Base-by-base conservation (phyloP, 2,888 invertebrate genomes). In the Orchesella flavescens region DNA sequence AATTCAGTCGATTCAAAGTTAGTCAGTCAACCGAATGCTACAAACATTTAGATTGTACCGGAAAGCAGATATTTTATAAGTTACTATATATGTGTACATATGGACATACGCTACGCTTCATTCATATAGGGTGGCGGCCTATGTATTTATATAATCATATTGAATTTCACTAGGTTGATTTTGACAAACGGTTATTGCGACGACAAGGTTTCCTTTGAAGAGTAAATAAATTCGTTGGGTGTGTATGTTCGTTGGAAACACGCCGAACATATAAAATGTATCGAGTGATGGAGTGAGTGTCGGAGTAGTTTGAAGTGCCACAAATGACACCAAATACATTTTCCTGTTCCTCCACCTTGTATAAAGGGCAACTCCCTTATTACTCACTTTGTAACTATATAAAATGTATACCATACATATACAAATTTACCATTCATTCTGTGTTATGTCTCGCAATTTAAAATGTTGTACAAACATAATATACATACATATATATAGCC, bases 131-230 rank as follows among this genome's bases (percentile, higher is more conserved):
- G n/a, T 61, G n/a, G n/a, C n/a, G n/a, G n/a, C n/a, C 34, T 46
- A 21, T 43, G 49, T 44, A 53, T 49, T 10, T 73, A n/a, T 23
- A 21, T 61, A 44, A 44, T 80, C 61, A 74, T 74, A 76, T 85
- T 75, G 73, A 78, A 74, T 81, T 84, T 83, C 83, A 63, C 80
- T 69, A 66, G 84, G 85, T 71, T 86, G 86, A 87, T 85, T 86
- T 86, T 86, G 87, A 87, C 87, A 87, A 87, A 87, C 87, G 85
- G 85, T 80, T 84, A 85, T 85, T 78, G 85, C 85, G 85, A 84
- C 82, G 78, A 83, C 78, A 69, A 72, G 83, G 83, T 84, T 85
- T 86, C 84, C 86, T 84, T 85, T 84, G 80, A 84, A 80, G 84
- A 84, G 84, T 66, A 80, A 80, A 80, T 80, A 80, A 80, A 80